phyloP scores from a whole-genome alignment of 2,113 vertebrate species.

The Eulemur rufifrons region DNA sequence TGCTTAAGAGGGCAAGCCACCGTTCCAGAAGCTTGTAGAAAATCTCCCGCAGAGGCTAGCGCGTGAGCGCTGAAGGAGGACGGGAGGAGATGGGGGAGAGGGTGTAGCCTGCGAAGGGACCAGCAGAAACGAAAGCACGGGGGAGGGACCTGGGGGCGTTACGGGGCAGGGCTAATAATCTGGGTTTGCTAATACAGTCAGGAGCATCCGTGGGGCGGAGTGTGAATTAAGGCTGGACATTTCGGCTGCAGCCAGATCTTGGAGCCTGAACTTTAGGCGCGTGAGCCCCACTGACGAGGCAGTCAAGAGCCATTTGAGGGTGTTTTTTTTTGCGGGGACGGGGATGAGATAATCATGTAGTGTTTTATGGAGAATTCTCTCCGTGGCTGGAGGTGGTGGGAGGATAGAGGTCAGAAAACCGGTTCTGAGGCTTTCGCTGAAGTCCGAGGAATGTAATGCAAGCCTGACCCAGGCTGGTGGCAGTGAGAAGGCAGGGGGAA shows the following conservation, averaged over 20 bases:
- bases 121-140: background rate
- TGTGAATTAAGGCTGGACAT: background rate
- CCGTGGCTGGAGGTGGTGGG: background rate
- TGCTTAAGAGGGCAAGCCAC: background rate
- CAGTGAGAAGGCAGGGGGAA: background rate
- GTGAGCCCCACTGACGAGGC: background rate
- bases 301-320: background rate
- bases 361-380: background rate
- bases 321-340: no score
- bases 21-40: background rate
- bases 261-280: background rate
- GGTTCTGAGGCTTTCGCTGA: background rate
- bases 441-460: background rate
- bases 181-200: background rate
- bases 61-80: background rate
- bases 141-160: background rate
- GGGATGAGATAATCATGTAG: background rate
- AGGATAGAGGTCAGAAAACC: background rate
- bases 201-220: background rate
- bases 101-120: background rate
- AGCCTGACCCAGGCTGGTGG: background rate
- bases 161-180: background rate
- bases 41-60: background rate
- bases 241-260: background rate
- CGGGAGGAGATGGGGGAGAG: background rate